phyloP scores from a whole-genome alignment of 2,113 vertebrate genomes.

The Acrocephalus arundinaceus region DNA sequence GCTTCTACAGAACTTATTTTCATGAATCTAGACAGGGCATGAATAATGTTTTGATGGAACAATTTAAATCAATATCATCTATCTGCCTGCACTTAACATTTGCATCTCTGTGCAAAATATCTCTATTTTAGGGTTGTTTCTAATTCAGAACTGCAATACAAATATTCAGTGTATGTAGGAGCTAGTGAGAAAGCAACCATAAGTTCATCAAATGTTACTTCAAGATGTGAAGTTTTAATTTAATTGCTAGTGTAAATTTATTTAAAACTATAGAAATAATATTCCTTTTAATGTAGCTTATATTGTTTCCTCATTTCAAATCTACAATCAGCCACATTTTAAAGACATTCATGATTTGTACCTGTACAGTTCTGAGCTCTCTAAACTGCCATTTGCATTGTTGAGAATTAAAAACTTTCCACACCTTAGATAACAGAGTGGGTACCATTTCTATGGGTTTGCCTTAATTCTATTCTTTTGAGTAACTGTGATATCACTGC shows the following conservation, averaged over 20 bases:
- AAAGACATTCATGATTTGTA: background rate
- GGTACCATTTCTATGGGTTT: background rate
- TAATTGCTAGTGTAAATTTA: background rate
- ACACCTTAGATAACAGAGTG: fast-evolving
- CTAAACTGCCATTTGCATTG: background rate
- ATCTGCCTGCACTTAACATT: background rate
- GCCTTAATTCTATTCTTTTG: background rate
- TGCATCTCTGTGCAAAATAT: background rate
- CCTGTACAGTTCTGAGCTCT: background rate
- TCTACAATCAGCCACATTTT: background rate
- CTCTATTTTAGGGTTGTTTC: background rate
- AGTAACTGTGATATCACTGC: background rate
- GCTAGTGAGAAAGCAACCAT: background rate
- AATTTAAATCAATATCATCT: background rate
- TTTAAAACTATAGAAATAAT: background rate
- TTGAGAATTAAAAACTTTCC: background rate
- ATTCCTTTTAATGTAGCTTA: background rate
- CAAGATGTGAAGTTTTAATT: background rate
- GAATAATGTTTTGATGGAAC: background rate
- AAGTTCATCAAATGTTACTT: background rate
- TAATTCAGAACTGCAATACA: background rate
- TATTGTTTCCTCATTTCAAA: background rate
- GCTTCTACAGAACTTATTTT: background rate
- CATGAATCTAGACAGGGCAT: background rate
- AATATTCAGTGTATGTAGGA: background rate